Evolutionary conservation across 1,140 invertebrate species (phyloP), one percentile per base, ranked within the genome.

Genomic region (Sipha flava): DNA sequence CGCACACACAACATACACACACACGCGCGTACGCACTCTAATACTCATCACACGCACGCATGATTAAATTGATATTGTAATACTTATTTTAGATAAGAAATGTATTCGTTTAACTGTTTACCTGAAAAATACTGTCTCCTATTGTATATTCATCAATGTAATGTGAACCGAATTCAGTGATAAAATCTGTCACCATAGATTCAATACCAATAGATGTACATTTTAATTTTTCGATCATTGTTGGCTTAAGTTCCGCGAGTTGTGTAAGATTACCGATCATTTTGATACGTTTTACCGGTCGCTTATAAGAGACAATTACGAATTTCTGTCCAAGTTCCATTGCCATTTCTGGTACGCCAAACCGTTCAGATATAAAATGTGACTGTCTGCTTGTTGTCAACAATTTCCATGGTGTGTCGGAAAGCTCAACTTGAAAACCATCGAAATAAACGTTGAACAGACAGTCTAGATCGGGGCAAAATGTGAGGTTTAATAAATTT

Each of bases 401-500:
- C 16, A 77, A 4, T 59, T 77, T 77, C 73, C 73, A 77, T n/a
- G 73, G 73, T 43, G 37, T 59, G 7, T 77, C 73, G 21, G 73
- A 26, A 23, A 59, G 21, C 16, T 77, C 73, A 3, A 77, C 73
- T 57, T 57, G 52, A 43, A 59, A 77, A 0, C 73, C 73, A n/a
- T 77, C 34, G 7, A 59, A 77, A 43, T 77, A 77, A 9, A 40
- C 49, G 7, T 59, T 21, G 29, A 77, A 77, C 31, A 77, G 31
- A n/a, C 49, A 57, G 21, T 77, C 73, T 21, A 77, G 40, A 59
- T 77, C 73, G n/a, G 73, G 73, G 43, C 73, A 77, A 40, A 77
- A 77, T 5, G 73, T 77, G 3, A 77, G 16, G 12, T 77, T 77
- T 12, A 77, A 7, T 26, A 40, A n/a, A n/a, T 59, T 77, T 6